These are phyloP conservation scores for Melanchra persicariae DNA, from an alignment of 2,888 invertebrate genomes.

Conservation along the genomic window DNA sequence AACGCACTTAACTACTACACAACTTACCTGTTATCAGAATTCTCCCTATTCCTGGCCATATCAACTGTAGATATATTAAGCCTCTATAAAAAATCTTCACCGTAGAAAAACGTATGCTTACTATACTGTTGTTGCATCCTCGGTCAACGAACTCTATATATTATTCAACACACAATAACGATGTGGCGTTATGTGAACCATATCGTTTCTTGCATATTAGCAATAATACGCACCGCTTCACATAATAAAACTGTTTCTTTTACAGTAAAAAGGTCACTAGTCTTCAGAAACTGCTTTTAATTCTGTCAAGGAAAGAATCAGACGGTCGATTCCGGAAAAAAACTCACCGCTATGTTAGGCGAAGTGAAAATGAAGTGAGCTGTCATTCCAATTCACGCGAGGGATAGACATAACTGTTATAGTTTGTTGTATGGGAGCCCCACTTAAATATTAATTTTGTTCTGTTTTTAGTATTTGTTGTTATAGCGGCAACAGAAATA, in stretches of 20 bases:
- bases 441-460: too few relatives aligned
- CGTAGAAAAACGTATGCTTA: not conserved
- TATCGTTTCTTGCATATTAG: constrained; percentile 17
- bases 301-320: not conserved
- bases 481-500: too few relatives aligned
- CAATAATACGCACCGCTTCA: constrained; percentile 11
- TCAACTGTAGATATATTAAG: not conserved
- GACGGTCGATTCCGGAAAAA: too few relatives aligned
- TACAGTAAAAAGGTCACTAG: constrained; percentile 6
- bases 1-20: too few relatives aligned
- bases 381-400: too few relatives aligned
- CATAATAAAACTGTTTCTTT: constrained; percentile 6
- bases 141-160: constrained; percentile 41
- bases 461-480: too few relatives aligned
- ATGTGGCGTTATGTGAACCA: constrained; percentile 29
- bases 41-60: too few relatives aligned
- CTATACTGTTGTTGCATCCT: constrained; percentile 11
- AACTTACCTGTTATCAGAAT: too few relatives aligned
- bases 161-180: constrained; percentile 44
- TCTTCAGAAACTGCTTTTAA: not conserved
- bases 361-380: too few relatives aligned
- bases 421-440: too few relatives aligned
- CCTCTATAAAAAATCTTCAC: not conserved
- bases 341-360: too few relatives aligned
- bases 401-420: too few relatives aligned